These are phyloP conservation scores for Labia minor DNA, from an alignment of 2,888 invertebrate species.

Conservation along the genomic window DNA sequence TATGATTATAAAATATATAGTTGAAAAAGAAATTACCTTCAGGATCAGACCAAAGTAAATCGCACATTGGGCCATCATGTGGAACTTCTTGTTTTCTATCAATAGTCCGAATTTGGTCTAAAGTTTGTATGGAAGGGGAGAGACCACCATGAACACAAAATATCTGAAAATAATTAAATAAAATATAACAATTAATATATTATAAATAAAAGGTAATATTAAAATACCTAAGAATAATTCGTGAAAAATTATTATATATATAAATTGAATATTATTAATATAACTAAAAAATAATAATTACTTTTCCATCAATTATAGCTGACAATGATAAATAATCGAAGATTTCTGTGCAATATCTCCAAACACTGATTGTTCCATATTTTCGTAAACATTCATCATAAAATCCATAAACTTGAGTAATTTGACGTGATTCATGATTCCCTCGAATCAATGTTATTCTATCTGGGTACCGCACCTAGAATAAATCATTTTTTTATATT, in stretches of 20 bases:
- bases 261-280: no score
- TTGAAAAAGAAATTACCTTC: slow-evolving; percentile 55
- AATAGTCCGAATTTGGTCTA: slow-evolving; percentile 96
- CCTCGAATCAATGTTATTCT: slow-evolving; percentile 96
- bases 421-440: slow-evolving; percentile 98
- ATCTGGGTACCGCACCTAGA: slow-evolving; percentile 92
- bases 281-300: slow-evolving; percentile 31
- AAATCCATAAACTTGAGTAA: slow-evolving; percentile 99
- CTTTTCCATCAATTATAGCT: slow-evolving; percentile 92
- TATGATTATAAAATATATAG: not conserved
- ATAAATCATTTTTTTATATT: no score
- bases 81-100: slow-evolving; percentile 98
- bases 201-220: not conserved
- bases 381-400: slow-evolving; percentile 98
- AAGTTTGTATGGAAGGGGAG: slow-evolving; percentile 94
- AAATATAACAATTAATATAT: not conserved
- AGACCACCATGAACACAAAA: slow-evolving; percentile 99
- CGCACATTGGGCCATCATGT: slow-evolving; percentile 99
- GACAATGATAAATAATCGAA: slow-evolving; percentile 95
- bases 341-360: slow-evolving; percentile 99
- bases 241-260: no score
- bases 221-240: not conserved
- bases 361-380: slow-evolving; percentile 96
- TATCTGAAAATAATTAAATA: slow-evolving; percentile 44
- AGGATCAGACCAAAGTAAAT: slow-evolving; percentile 97